Conservation (phyloP, 1,140 invertebrate species). For the Euwallacea similis region DNA sequence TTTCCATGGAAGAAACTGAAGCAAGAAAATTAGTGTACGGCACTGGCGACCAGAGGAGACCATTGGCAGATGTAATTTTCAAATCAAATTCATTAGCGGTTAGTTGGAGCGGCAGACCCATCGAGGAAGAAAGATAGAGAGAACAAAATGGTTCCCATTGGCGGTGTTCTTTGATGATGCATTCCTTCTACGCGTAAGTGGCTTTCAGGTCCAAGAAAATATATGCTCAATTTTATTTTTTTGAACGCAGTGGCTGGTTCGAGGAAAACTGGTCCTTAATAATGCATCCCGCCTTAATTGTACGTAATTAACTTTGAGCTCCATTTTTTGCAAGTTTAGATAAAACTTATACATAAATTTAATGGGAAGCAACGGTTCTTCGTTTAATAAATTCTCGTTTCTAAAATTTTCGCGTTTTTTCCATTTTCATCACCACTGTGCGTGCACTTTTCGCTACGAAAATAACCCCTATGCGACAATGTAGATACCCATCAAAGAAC, state of each 20-base stretch:
- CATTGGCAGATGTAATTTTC: slow-evolving; percentile 41
- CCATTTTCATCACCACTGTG: no score
- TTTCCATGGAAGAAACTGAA: no score
- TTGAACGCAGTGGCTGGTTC: not conserved
- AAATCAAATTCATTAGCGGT: slow-evolving; percentile 42
- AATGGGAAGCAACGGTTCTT: not conserved
- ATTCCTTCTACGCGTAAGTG: slow-evolving; percentile 45
- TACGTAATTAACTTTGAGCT: slow-evolving; percentile 9
- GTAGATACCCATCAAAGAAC: slow-evolving; percentile 8
- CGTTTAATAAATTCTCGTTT: slow-evolving; percentile 1
- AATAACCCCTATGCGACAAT: not conserved
- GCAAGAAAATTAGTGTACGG: not conserved
- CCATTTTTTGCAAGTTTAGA: not conserved
- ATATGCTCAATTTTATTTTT: slow-evolving; percentile 25
- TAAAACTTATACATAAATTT: not conserved
- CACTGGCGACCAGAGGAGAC: slow-evolving; percentile 25
- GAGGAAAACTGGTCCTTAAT: slow-evolving; percentile 8
- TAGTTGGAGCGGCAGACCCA: slow-evolving; percentile 37
- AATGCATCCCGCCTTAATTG: slow-evolving; percentile 2
- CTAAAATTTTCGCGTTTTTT: not conserved
- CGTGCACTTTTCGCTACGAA: no score
- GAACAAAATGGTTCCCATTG: slow-evolving; percentile 49
- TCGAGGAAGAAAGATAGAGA: slow-evolving; percentile 27
- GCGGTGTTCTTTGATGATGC: slow-evolving; percentile 46
- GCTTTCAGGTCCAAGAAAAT: slow-evolving; percentile 43